Percentiles rank a stretch among this genome's conserved stretches.
phyloP scores from a whole-genome alignment of 2,888 invertebrate genomes.

The Sarcophaga caerulescens region DNA sequence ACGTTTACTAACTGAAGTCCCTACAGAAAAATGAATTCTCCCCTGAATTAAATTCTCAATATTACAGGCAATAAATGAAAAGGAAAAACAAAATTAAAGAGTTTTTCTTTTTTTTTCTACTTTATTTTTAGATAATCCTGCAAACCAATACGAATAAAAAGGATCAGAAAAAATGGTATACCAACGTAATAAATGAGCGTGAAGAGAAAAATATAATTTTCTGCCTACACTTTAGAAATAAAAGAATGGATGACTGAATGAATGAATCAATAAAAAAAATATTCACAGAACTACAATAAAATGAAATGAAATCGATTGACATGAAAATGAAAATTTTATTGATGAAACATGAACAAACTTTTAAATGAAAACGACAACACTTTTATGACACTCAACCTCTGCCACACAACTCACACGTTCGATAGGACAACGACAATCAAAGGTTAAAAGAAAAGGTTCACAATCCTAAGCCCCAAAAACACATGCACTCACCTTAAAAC shows the following conservation, averaged over 20 bases:
- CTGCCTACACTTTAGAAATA: neutral
- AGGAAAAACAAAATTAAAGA: neutral
- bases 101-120: neutral
- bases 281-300: conserved; percentile 25
- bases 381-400: conserved; percentile 24
- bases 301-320: conserved; percentile 34
- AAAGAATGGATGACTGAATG: conserved; percentile 38
- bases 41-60: neutral
- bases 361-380: conserved; percentile 51
- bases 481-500: conserved; percentile 18
- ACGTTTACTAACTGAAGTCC: too few species aligned
- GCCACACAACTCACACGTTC: neutral
- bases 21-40: neutral
- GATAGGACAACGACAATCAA: conserved; percentile 21
- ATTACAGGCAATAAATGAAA: neutral
- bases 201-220: neutral
- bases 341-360: conserved; percentile 48
- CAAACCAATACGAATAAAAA: neutral
- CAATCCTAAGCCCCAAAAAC: conserved; percentile 1
- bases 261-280: neutral
- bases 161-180: neutral
- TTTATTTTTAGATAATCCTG: neutral
- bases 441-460: conserved; percentile 41
- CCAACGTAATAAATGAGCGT: neutral
- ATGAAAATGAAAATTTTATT: conserved; percentile 45